Evolutionary conservation across 2,797 vertebrate genomes (phyloP), one percentile per base, ranked within the genome.

Genomic region (Ptychadena robeensis): DNA sequence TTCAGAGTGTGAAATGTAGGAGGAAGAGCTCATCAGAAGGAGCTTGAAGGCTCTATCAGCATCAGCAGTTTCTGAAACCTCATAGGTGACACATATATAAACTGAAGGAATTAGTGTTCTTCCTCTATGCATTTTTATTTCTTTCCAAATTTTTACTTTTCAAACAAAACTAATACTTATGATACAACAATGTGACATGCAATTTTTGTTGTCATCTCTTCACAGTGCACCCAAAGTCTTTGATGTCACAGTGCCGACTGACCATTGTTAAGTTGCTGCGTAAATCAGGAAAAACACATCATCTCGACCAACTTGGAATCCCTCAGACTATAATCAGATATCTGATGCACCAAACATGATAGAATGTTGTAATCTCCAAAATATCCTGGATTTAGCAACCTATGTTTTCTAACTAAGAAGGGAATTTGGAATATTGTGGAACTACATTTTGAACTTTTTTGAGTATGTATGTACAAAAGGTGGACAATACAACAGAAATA

Each of bases 191-290:
- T 28, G 12, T n/a, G 14, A 37, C 25, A 11, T 11, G n/a, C 30
- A 69, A 12, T 57, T 0, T 57, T n/a, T 79, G 30, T 44, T 80
- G 4, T 61, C 38, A 53, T 67, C 30, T 87, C 83, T 63, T 38
- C 77, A 0, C 89, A 98, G 97, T 93, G 82, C 90, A 90, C 82
- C 96, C 97, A 76, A 95, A 91, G 82, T 91, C 95, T 76, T 90
- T 98, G 90, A 92, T 93, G 66, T 96, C 95, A 12, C 97, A 96
- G 79, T 94, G 94, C 85, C 91, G 96, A 44, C 91, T 98, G 84
- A 90, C 90, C 4, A 83, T 96, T 87, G 89, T 92, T 84, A 92
- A 89, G 79, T 85, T 96, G 87, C 89, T 98, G 82, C 89, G 83
- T 87, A 90, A 89, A 83, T 89, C 91, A 4, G 85, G 90, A 86